These are phyloP conservation scores for Acrocephalus kingi DNA, from an alignment of 2,113 vertebrate genomes.

Conservation along the genomic window DNA sequence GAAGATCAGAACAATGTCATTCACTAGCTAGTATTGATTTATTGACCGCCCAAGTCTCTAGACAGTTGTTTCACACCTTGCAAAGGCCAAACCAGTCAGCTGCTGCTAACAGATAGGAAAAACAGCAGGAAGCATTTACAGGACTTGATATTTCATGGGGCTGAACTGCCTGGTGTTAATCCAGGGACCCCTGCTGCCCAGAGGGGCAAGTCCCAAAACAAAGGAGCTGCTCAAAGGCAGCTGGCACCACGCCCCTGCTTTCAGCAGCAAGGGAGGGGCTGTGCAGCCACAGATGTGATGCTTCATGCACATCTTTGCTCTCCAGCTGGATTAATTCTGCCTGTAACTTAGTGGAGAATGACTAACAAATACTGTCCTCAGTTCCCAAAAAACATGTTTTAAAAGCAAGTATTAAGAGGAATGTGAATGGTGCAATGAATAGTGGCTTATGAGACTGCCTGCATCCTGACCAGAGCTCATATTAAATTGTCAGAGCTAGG, in stretches of 20 bases:
- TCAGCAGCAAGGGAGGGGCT: not conserved
- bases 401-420: not conserved
- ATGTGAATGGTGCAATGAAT: not conserved
- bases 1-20: not conserved
- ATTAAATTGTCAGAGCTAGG: not conserved
- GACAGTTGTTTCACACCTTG: not conserved
- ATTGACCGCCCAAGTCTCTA: not conserved
- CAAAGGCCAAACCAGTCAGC: not conserved
- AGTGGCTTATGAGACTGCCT: not conserved
- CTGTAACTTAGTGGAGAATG: not conserved
- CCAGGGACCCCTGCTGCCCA: not conserved
- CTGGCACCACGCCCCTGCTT: not conserved
- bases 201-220: not conserved
- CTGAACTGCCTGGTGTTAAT: not conserved
- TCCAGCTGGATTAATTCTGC: not conserved
- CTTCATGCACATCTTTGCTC: not conserved
- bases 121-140: not conserved
- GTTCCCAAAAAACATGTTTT: not conserved
- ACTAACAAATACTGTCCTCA: not conserved
- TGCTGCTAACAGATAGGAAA: not conserved
- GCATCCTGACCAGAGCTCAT: not conserved
- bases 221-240: not conserved
- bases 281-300: not conserved
- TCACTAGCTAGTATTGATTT: not conserved
- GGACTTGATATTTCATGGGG: not conserved